Base-by-base conservation (phyloP, 1,140 invertebrate species). In the Phthorimaea operculella region DNA sequence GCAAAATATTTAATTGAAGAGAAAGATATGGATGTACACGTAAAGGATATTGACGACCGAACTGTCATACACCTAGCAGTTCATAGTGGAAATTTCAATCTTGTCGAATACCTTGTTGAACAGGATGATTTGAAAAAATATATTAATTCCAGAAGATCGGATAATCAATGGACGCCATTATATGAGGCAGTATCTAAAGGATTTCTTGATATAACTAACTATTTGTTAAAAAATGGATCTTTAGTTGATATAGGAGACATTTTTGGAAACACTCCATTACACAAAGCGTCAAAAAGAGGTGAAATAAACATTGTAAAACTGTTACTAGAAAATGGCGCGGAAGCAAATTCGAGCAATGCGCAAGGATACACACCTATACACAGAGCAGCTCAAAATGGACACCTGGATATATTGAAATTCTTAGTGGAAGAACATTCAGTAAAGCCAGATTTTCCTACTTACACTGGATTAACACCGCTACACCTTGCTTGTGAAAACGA, bases 1-100 rank as follows among this genome's bases (percentile, higher is more conserved):
- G n/a, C 36, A 12, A 39, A 39, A 39, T 39, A 39, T 39, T 39
- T 39, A 39, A 39, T 39, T 39, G 36, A 39, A 39, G 36, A 39
- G 10, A 39, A n/a, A 39, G 36, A n/a, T 4, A 39, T 36, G 36
- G 36, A 39, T n/a, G n/a, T n/a, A 10, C 10, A 39, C 36, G 10
- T 39, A 12, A 10, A 12, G 36, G 36, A 39, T 39, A 39, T 39
- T 12, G 36, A n/a, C 36, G n/a, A 39, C n/a, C 36, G 36, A 39
- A 39, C 2, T 39, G 10, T 39, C 10, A 5, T 39, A 39, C 36
- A 39, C n/a, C n/a, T 39, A n/a, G 36, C 36, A 12, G 36, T 39
- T 39, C 36, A 39, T n/a, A 39, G 36, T n/a, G 36, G 36, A 10
- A 39, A n/a, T 39, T 39, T 4, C 10, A 9, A 39, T 10, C 36